Conservation (phyloP, 2,113 vertebrate species). For the Megalops atlanticus region DNA sequence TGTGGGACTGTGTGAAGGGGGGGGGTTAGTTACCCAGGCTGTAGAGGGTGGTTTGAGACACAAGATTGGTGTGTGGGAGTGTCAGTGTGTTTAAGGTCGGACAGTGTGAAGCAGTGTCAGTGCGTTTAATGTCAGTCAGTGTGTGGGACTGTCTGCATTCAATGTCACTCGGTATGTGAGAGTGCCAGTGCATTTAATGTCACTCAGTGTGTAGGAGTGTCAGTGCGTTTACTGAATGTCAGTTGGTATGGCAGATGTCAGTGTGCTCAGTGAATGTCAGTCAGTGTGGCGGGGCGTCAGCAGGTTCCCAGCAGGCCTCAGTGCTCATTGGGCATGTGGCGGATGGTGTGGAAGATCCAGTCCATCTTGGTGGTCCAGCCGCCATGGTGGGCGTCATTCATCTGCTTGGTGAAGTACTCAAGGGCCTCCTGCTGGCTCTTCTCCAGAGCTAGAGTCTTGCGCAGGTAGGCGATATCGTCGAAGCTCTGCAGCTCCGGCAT, state of each 20-base stretch:
- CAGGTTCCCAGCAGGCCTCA: constrained; percentile 22
- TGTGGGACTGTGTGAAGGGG: too few relatives aligned
- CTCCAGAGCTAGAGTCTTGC: constrained; percentile 66
- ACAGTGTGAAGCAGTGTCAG: too few relatives aligned
- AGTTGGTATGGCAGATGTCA: neutral
- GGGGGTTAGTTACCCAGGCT: too few relatives aligned
- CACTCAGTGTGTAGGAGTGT: constrained; percentile 3
- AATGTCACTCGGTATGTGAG: neutral
- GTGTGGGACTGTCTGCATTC: neutral
- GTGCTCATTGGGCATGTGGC: constrained; percentile 72
- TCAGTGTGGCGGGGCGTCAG: neutral
- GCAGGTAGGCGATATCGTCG: constrained; percentile 64
- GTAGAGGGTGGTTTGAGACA: too few relatives aligned
- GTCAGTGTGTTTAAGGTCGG: too few relatives aligned
- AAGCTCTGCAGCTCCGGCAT: constrained; percentile 68
- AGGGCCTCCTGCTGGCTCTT: constrained; percentile 71
- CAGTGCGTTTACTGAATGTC: neutral
- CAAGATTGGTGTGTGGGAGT: too few relatives aligned
- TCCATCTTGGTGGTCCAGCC: constrained; percentile 81
- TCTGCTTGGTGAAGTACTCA: constrained; percentile 78
- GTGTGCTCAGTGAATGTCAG: neutral
- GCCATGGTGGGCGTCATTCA: constrained; percentile 77
- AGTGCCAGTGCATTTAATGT: neutral
- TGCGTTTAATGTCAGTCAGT: neutral
- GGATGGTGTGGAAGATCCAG: constrained; percentile 79